Conservation (phyloP, 2,888 invertebrate genomes). For the Drosophila suboccidentalis region DNA sequence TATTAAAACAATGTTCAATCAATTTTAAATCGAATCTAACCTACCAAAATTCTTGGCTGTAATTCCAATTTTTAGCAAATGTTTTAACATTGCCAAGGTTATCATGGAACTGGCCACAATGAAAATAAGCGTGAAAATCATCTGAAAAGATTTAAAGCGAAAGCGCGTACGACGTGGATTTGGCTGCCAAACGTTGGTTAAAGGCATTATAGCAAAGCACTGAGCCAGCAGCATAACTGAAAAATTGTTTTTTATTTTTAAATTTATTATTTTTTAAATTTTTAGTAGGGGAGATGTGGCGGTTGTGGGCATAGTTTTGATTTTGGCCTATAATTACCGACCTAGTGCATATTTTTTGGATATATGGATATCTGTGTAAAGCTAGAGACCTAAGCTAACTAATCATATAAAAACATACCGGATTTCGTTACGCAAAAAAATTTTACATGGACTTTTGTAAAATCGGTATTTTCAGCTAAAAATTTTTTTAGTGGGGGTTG, state of each 20-base stretch:
- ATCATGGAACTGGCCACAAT: slow-evolving; percentile 61
- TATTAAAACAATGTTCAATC: too few relatives aligned
- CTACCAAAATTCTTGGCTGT: slow-evolving; percentile 83
- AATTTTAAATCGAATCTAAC: slow-evolving; percentile 12
- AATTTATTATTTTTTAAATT: background rate
- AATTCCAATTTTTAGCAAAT: slow-evolving; percentile 75
- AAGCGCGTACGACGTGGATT: slow-evolving; percentile 83
- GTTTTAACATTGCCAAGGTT: slow-evolving; percentile 56
- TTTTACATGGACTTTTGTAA: too few relatives aligned
- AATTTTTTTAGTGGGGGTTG: too few relatives aligned
- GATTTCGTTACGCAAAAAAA: too few relatives aligned
- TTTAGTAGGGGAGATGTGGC: too few relatives aligned
- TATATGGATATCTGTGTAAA: too few relatives aligned
- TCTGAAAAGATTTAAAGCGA: slow-evolving; percentile 70
- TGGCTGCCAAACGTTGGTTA: slow-evolving; percentile 85
- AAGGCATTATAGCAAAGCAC: slow-evolving; percentile 87
- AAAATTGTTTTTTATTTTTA: background rate
- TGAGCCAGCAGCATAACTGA: slow-evolving; percentile 86
- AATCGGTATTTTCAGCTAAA: too few relatives aligned
- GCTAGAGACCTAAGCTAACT: too few relatives aligned
- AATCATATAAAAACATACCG: too few relatives aligned
- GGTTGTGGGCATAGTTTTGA: too few relatives aligned
- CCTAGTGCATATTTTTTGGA: too few relatives aligned
- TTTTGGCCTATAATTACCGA: too few relatives aligned
- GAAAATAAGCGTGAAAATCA: slow-evolving; percentile 66